Percentiles rank a stretch among this genome's conserved stretches.
These are phyloP conservation scores for Drosophila oshimai DNA, from an alignment of 1,140 invertebrate genomes.

Conservation along the genomic window DNA sequence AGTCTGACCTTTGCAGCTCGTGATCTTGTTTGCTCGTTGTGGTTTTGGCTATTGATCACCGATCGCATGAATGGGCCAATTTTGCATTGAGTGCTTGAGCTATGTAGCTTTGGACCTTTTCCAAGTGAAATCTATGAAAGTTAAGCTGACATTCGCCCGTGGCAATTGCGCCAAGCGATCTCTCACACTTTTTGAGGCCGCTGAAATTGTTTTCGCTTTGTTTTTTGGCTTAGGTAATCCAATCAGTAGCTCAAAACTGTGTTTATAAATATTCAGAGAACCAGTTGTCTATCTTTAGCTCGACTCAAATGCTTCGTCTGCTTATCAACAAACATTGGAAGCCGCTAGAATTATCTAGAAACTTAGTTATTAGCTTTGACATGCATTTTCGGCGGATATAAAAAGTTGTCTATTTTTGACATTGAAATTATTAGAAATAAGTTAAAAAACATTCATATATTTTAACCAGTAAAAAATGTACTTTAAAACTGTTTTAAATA, in stretches of 20 bases:
- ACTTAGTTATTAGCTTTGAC: neutral
- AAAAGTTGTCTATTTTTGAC: neutral
- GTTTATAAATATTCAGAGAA: slow-evolving; percentile 37
- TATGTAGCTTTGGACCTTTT: slow-evolving; percentile 68
- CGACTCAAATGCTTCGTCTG: neutral
- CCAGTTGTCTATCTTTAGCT: slow-evolving; percentile 11
- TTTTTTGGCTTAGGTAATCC: neutral
- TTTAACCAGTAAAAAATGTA: too few species aligned
- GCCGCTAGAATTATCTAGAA: slow-evolving; percentile 25
- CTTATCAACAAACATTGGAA: slow-evolving; percentile 25
- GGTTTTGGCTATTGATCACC: slow-evolving; percentile 20
- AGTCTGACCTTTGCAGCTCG: slow-evolving; percentile 60
- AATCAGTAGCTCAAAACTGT: neutral
- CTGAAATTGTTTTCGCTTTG: slow-evolving; percentile 10
- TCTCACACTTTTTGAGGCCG: slow-evolving; percentile 27
- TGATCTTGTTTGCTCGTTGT: slow-evolving; percentile 64
- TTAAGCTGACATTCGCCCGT: slow-evolving; percentile 31
- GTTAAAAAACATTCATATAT: too few species aligned
- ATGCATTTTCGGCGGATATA: neutral
- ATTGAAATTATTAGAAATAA: too few species aligned
- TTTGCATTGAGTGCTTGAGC: slow-evolving; percentile 42
- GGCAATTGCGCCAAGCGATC: slow-evolving; percentile 36
- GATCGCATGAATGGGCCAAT: slow-evolving; percentile 48
- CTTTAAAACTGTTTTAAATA: too few species aligned
- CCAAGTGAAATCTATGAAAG: slow-evolving; percentile 81